Evolutionary conservation across 1,140 invertebrate species (phyloP).

Genomic region (Chironomus striatipennis): DNA sequence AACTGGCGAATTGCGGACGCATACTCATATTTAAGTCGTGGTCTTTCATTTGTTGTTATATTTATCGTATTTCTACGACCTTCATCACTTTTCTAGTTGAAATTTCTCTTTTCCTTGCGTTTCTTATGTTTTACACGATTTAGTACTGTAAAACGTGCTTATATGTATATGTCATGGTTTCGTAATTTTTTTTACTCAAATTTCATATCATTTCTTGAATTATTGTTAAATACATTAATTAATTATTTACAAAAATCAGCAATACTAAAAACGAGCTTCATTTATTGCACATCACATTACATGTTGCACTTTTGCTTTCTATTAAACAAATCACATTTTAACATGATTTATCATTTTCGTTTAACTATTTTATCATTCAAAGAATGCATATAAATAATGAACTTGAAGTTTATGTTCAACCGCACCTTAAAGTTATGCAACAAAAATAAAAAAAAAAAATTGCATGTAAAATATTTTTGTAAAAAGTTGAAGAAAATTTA

Average conservation of each 20-base stretch:
- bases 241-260: background rate
- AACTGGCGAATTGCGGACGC: background rate
- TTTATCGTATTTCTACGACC: conserved; percentile 3
- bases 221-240: too few species aligned
- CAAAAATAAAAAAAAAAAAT: background rate
- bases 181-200: background rate
- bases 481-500: background rate
- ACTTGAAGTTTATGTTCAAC: background rate
- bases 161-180: background rate
- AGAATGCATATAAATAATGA: background rate
- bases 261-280: background rate
- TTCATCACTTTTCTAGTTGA: background rate
- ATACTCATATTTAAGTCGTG: background rate
- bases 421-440: background rate
- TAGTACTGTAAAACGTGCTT: too few species aligned
- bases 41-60: background rate
- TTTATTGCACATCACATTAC: background rate
- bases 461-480: background rate
- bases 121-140: background rate
- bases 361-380: background rate
- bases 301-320: background rate
- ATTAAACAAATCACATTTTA: background rate
- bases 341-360: background rate
- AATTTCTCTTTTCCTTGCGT: background rate
- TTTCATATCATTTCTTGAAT: background rate